These are phyloP conservation scores for Pandemis corylana DNA, from an alignment of 2,888 invertebrate species.

Conservation along the genomic window DNA sequence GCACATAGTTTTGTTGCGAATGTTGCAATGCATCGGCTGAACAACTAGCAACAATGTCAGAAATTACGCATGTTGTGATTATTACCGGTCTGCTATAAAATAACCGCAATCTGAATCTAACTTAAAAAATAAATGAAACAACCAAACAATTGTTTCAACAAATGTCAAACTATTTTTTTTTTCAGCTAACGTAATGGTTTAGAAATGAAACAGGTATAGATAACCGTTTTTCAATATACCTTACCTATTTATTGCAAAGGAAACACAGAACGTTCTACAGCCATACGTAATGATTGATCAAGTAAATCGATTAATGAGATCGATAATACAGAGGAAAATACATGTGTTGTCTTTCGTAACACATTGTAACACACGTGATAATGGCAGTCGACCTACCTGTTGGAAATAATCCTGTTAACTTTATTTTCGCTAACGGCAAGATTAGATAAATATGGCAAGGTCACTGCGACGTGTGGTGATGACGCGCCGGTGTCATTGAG, in stretches of 20 bases:
- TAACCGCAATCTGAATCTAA: not conserved
- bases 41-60: slow-evolving; percentile 11
- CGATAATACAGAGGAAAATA: slow-evolving; percentile 9
- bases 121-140: not conserved
- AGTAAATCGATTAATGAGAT: slow-evolving; percentile 1
- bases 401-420: slow-evolving; percentile 56
- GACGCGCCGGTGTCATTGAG: slow-evolving; percentile 81
- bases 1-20: slow-evolving; percentile 59
- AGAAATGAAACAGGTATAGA: too few relatives aligned
- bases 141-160: not conserved
- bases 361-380: slow-evolving; percentile 36
- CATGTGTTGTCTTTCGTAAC: slow-evolving; percentile 24
- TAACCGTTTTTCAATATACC: not conserved
- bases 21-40: slow-evolving; percentile 50
- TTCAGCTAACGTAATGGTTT: too few relatives aligned
- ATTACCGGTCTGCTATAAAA: not conserved
- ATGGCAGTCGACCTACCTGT: slow-evolving; percentile 38
- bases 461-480: slow-evolving; percentile 73
- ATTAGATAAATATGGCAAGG: slow-evolving; percentile 84
- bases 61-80: slow-evolving; percentile 11
- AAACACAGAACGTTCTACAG: not conserved
- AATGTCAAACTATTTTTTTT: not conserved
- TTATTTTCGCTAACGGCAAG: slow-evolving; percentile 75
- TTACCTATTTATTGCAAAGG: not conserved
- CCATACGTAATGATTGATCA: not conserved